These are phyloP conservation scores for Brachypodius melanocephalos DNA, from an alignment of 2,113 vertebrate species.

Conservation along the genomic window DNA sequence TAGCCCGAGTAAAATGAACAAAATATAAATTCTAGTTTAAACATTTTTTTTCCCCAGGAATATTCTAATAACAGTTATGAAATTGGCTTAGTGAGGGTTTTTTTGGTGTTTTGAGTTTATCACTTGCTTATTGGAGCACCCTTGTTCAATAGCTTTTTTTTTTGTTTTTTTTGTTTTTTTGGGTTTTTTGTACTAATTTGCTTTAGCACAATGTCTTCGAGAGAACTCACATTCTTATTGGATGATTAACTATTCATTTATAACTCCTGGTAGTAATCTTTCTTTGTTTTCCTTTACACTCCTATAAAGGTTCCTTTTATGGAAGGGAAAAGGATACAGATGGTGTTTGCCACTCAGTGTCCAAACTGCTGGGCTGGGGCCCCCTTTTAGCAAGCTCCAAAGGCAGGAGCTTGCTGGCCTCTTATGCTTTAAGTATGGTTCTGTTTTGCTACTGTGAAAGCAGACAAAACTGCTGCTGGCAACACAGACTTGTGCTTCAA, in stretches of 20 bases:
- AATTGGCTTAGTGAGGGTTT: not conserved
- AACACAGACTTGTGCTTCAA: not conserved
- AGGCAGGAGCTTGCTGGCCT: slow-evolving; percentile 45
- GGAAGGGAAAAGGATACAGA: slow-evolving; percentile 73
- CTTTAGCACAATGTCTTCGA: not conserved
- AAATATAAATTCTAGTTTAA: not conserved
- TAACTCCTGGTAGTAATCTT: slow-evolving; percentile 49
- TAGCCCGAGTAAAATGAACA: not conserved
- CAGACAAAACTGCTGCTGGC: slow-evolving; percentile 62
- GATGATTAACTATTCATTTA: slow-evolving; percentile 46
- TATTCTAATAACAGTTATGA: not conserved
- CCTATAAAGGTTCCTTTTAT: slow-evolving; percentile 71
- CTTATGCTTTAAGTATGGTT: slow-evolving; percentile 25
- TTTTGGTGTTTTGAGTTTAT: not conserved
- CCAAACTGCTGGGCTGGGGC: slow-evolving; percentile 43
- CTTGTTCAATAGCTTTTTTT: not conserved
- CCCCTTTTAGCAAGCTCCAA: slow-evolving; percentile 41
- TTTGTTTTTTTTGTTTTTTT: too few relatives aligned
- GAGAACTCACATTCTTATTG: slow-evolving; percentile 23
- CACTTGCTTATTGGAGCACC: not conserved
- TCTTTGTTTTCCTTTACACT: slow-evolving; percentile 63
- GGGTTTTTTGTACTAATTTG: not conserved
- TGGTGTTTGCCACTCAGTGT: slow-evolving; percentile 64
- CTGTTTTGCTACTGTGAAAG: slow-evolving; percentile 64
- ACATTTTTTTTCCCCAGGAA: not conserved